A percentile compares a stretch with the other conserved stretches of the same genome.
These are phyloP conservation scores for Calephelis perditalis DNA, from an alignment of 2,888 invertebrate genomes.

Conservation along the genomic window DNA sequence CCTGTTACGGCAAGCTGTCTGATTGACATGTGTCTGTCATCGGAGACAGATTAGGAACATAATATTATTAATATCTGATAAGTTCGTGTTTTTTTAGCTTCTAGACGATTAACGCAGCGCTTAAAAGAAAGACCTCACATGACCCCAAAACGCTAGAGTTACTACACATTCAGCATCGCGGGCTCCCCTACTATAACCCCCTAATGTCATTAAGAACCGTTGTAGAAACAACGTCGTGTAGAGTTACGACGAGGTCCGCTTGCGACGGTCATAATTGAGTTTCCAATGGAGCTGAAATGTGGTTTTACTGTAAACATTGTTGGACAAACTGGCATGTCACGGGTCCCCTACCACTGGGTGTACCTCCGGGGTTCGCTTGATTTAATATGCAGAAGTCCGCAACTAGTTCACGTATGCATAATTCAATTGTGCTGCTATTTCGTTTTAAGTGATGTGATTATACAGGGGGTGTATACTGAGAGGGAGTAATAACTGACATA, in stretches of 20 bases:
- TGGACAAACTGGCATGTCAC: constrained; percentile 38
- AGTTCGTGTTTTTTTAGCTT: constrained; percentile 27
- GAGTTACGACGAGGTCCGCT: constrained; percentile 34
- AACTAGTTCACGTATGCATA: constrained; percentile 27
- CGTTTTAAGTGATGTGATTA: constrained; percentile 2
- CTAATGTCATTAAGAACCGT: constrained; percentile 48
- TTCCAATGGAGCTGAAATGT: constrained; percentile 58
- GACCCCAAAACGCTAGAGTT: constrained; percentile 27
- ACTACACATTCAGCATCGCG: no score
- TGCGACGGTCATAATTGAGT: constrained; percentile 52
- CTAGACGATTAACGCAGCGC: constrained; percentile 31
- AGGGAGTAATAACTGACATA: no score
- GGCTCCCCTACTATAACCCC: constrained; percentile 13
- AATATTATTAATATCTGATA: no score
- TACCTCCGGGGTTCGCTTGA: constrained; percentile 33
- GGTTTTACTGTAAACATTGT: constrained; percentile 51
- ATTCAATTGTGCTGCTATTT: constrained; percentile 22
- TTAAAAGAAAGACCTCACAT: no score
- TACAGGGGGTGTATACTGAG: neutral
- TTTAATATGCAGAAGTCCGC: constrained; percentile 43
- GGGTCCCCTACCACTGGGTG: constrained; percentile 30
- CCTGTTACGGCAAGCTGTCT: no score
- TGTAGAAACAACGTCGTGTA: constrained; percentile 32
- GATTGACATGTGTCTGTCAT: no score
- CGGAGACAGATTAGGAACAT: no score